Evolutionary conservation across 1,140 invertebrate species (phyloP).

Genomic region (Polypedilum vanderplanki): DNA sequence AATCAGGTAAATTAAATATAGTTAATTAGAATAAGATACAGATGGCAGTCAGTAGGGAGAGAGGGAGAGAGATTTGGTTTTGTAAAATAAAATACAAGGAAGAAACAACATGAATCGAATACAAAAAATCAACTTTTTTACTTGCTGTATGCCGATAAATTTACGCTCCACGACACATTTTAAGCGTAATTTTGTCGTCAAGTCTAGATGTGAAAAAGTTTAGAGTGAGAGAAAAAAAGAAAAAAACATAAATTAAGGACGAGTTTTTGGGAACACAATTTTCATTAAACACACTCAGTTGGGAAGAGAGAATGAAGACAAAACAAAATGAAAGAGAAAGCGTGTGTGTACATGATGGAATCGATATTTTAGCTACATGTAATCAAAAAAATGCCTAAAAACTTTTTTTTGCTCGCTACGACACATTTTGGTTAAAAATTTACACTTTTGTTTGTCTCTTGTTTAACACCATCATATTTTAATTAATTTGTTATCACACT

Average conservation of each 20-base stretch:
- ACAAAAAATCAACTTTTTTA: not conserved
- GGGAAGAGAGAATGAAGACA: not conserved
- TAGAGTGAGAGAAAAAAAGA: not conserved
- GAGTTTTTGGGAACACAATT: not conserved
- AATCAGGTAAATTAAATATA: too few relatives aligned
- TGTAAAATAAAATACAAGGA: not conserved
- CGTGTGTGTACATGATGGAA: not conserved
- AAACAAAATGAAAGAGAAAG: not conserved
- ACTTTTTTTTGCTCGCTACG: not conserved
- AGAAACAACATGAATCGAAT: not conserved
- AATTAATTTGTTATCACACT: constrained; percentile 14
- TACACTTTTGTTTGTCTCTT: not conserved
- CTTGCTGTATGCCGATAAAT: not conserved
- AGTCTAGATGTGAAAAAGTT: not conserved
- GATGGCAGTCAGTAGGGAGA: too few relatives aligned
- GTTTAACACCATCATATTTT: not conserved
- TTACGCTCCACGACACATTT: constrained; percentile 4
- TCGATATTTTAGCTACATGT: not conserved
- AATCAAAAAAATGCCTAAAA: constrained; percentile 7
- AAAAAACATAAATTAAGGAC: not conserved
- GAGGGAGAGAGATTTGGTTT: not conserved
- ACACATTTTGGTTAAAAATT: not conserved
- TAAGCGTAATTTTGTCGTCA: constrained; percentile 11
- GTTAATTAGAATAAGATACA: too few relatives aligned
- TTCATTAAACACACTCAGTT: not conserved